Evolutionary conservation across 2,797 vertebrate species (phyloP).

Genomic region (Micromesistius poutassou): DNA sequence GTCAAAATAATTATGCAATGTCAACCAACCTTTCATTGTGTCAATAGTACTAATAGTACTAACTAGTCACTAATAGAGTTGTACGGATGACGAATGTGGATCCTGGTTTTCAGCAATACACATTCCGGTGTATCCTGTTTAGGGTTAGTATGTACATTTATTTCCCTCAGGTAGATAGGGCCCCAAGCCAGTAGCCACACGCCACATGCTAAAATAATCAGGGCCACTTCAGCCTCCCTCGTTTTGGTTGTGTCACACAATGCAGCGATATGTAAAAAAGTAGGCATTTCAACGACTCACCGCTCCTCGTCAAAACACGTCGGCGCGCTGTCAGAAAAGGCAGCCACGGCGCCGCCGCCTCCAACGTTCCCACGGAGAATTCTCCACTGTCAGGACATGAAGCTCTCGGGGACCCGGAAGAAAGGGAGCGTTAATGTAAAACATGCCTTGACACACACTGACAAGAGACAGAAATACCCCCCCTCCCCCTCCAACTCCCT

Average conservation of each 20-base stretch:
- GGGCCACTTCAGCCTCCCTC: background rate
- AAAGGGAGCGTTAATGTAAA: slow-evolving; percentile 68
- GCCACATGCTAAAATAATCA: background rate
- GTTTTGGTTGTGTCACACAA: background rate
- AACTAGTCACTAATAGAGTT: too few relatives aligned
- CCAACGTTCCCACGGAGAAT: background rate
- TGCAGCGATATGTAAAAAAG: background rate
- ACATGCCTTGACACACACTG: slow-evolving; percentile 69
- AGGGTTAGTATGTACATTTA: too few relatives aligned
- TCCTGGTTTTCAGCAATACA: too few relatives aligned
- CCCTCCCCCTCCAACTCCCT: background rate
- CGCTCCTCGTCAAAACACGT: background rate
- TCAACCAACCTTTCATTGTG: too few relatives aligned
- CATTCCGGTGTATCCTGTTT: too few relatives aligned
- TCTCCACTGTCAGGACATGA: slow-evolving; percentile 49
- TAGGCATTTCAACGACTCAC: background rate
- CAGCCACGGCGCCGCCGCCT: too few relatives aligned
- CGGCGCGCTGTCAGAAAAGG: too few relatives aligned
- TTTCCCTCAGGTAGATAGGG: background rate
- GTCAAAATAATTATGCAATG: too few relatives aligned
- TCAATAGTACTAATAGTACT: too few relatives aligned
- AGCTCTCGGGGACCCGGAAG: slow-evolving; percentile 53
- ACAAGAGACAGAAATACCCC: slow-evolving; percentile 64
- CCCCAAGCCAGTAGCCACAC: background rate
- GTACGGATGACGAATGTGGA: too few relatives aligned